Conservation (phyloP, 2,113 vertebrate genomes). For the Spizaetus ornatus region DNA sequence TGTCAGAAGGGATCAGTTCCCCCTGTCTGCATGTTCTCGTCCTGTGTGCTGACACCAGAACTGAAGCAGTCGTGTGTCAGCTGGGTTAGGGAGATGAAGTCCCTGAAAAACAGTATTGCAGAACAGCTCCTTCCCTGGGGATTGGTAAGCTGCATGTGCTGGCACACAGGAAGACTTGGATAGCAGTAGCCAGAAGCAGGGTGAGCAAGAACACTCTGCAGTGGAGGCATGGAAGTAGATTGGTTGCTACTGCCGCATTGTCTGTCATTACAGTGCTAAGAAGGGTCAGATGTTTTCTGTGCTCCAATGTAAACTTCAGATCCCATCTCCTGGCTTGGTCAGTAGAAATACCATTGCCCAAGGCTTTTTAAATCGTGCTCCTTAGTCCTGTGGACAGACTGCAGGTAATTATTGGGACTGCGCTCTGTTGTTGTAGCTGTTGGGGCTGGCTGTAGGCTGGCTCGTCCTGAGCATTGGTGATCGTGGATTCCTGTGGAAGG, state of each 20-base stretch:
- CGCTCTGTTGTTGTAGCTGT: not conserved
- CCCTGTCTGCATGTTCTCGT: not conserved
- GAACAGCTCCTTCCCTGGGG: too few species aligned
- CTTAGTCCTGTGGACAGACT: not conserved
- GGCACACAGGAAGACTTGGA: not conserved
- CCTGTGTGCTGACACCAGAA: not conserved
- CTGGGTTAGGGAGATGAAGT: not conserved
- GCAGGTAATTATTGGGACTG: not conserved
- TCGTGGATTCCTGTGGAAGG: not conserved
- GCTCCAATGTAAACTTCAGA: not conserved
- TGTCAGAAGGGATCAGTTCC: not conserved
- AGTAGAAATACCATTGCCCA: not conserved
- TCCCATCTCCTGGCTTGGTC: not conserved
- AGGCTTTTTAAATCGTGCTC: not conserved
- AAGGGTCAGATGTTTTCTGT: not conserved
- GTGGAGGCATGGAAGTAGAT: not conserved
- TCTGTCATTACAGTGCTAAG: not conserved
- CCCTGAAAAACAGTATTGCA: not conserved
- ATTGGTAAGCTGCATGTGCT: not conserved
- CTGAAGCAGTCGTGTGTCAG: not conserved
- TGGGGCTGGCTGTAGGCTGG: not conserved
- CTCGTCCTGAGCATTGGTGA: not conserved
- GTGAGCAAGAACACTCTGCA: not conserved
- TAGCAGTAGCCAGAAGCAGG: not conserved
- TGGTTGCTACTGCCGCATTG: rapidly evolving